Evolutionary conservation across 1,140 invertebrate species (phyloP), one percentile per base, ranked within the genome.

Genomic region (Ceratoteleas bidentatus): DNA sequence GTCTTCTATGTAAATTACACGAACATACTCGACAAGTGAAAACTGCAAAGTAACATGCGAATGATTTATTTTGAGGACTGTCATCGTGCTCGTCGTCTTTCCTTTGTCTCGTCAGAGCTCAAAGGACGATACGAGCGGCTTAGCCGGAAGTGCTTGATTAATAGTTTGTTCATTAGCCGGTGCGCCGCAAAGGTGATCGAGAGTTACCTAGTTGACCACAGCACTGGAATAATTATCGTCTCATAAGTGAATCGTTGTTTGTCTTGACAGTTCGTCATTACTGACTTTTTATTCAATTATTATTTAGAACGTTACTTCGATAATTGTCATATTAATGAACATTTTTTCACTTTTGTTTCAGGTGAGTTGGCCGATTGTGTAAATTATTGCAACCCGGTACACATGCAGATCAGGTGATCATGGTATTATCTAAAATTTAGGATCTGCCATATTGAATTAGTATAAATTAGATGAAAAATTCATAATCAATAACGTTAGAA

Each of bases 171-270:
- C 85, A 85, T 87, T 86, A 87, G 74, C 75, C 76, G 85, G 49
- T 13, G 56, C 45, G 38, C 15, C 13, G 47, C 79, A 83, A 87
- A 57, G 53, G 50, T 60, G 49, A 61, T 38, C 54, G 75, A 81
- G 76, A 84, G 79, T 83, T 86, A 81, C 86, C 86, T 84, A 87
- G 85, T 86, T 87, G 85, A 81, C 86, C 81, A 87, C 79, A 56
- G 53, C 79, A 85, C 81, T 87, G 86, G 86, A 87, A 87, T 87
- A 87, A 87, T 87, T 77, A 84, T 85, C 47, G 53, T 85, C 75
- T 56, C 72, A 36, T 38, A 56, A 52, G 57, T 58, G 61, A 64
- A 58, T 74, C 45, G 34, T 58, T 57, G 43, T 58, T 65, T 65
- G 60, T 53, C n/a, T n/a, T n/a, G n/a, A n/a, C n/a, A n/a, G n/a